These are phyloP conservation scores for Drosophila tsacasi DNA, from an alignment of 1,140 invertebrate genomes.

Conservation along the genomic window DNA sequence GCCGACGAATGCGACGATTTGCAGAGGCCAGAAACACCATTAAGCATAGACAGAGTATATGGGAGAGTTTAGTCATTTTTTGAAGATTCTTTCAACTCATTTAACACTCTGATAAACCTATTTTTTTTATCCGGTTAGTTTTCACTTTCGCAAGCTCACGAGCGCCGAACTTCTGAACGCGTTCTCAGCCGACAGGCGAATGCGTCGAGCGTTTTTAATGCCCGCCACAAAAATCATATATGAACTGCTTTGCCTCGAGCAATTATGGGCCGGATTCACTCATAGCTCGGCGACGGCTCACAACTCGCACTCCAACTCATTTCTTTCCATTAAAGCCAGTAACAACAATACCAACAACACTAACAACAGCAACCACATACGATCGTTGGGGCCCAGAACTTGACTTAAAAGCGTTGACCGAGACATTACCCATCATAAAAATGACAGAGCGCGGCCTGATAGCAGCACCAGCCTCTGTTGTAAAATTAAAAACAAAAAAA, in stretches of 20 bases:
- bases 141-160: constrained; percentile 14
- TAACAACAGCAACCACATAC: not conserved
- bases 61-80: constrained; percentile 1
- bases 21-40: not conserved
- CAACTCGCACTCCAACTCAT: constrained; percentile 54
- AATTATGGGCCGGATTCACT: constrained; percentile 34
- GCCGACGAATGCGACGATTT: constrained; percentile 21
- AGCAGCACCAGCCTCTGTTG: constrained; percentile 41
- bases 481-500: constrained; percentile 15
- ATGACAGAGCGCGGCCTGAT: constrained; percentile 56
- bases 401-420: constrained; percentile 80
- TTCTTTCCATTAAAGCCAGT: constrained; percentile 63
- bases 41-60: not conserved
- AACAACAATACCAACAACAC: constrained; percentile 5
- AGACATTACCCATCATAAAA: constrained; percentile 73
- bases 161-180: constrained; percentile 69
- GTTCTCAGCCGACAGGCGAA: constrained; percentile 62
- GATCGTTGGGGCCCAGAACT: constrained; percentile 62
- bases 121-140: not conserved
- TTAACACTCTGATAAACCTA: not conserved
- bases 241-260: constrained; percentile 45
- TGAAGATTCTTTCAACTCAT: not conserved
- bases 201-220: constrained; percentile 63
- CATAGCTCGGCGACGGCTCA: constrained; percentile 6
- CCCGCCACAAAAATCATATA: constrained; percentile 27